These are phyloP conservation scores for Elephantulus edwardii DNA, from an alignment of 2,113 vertebrate genomes.

Conservation along the genomic window DNA sequence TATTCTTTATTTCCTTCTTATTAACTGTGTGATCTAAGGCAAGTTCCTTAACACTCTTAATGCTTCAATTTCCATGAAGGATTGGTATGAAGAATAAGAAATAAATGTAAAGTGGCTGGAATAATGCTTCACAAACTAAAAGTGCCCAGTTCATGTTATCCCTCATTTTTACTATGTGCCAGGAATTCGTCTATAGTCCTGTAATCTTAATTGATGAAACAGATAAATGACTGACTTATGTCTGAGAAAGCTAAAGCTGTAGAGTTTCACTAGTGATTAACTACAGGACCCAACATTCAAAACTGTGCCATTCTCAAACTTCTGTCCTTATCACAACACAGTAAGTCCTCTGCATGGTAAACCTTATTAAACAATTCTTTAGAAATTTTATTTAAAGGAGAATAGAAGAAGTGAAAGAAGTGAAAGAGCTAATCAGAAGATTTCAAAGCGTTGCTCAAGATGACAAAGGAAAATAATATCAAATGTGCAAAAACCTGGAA, in stretches of 20 bases:
- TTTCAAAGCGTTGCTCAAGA: too few relatives aligned
- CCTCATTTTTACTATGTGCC: neutral
- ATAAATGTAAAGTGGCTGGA: neutral
- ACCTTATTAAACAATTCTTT: neutral
- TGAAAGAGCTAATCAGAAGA: too few relatives aligned
- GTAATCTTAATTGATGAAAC: neutral
- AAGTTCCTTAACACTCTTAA: neutral
- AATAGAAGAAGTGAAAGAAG: too few relatives aligned
- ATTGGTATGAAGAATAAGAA: constrained; percentile 32
- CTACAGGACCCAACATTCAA: neutral
- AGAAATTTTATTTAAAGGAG: too few relatives aligned
- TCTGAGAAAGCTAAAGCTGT: neutral
- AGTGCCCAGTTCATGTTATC: neutral
- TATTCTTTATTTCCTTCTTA: neutral
- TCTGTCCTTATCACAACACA: neutral
- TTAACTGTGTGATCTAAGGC: neutral
- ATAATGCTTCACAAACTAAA: neutral
- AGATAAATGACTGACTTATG: neutral
- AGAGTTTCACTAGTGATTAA: neutral
- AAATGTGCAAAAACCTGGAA: too few relatives aligned
- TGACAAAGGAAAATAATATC: too few relatives aligned
- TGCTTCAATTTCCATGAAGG: neutral
- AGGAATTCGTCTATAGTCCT: neutral
- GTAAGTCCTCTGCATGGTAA: neutral
- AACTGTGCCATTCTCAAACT: neutral